Conservation (phyloP, 2,888 invertebrate species). For the Athripsodes cinereus region DNA sequence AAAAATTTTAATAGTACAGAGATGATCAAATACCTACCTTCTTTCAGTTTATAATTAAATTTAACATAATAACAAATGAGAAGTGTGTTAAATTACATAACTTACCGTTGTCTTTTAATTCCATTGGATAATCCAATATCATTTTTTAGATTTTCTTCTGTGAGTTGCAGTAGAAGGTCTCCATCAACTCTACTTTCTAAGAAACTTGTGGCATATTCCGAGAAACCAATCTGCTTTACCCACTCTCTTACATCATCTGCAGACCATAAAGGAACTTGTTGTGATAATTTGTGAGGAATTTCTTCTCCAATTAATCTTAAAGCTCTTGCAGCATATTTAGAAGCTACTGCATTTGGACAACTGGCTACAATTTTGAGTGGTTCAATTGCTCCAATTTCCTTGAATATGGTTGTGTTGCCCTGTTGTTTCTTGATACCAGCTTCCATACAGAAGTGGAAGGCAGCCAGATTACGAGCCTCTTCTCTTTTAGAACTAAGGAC, state of each 20-base stretch:
- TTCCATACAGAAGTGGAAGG: constrained; percentile 99
- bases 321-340: constrained; percentile 93
- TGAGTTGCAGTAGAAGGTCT: constrained; percentile 86
- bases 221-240: constrained; percentile 97
- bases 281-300: constrained; percentile 94
- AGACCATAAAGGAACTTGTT: constrained; percentile 98
- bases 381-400: constrained; percentile 92
- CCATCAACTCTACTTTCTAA: constrained; percentile 93
- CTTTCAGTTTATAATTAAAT: background rate
- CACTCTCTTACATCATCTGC: constrained; percentile 95
- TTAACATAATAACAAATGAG: background rate
- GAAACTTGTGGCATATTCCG: constrained; percentile 76
- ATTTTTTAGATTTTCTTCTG: constrained; percentile 84
- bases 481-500: constrained; percentile 91
- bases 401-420: constrained; percentile 84
- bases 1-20: no score
- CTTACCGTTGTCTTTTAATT: constrained; percentile 78
- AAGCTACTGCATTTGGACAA: constrained; percentile 96
- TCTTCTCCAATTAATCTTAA: constrained; percentile 90
- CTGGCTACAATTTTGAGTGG: constrained; percentile 94
- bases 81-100: background rate
- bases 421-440: constrained; percentile 95
- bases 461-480: constrained; percentile 93
- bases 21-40: no score
- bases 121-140: constrained; percentile 93